Percentiles rank a stretch among this genome's conserved stretches.
These are phyloP conservation scores for Dusona sp. DNA, from an alignment of 2,888 invertebrate species.

Conservation along the genomic window DNA sequence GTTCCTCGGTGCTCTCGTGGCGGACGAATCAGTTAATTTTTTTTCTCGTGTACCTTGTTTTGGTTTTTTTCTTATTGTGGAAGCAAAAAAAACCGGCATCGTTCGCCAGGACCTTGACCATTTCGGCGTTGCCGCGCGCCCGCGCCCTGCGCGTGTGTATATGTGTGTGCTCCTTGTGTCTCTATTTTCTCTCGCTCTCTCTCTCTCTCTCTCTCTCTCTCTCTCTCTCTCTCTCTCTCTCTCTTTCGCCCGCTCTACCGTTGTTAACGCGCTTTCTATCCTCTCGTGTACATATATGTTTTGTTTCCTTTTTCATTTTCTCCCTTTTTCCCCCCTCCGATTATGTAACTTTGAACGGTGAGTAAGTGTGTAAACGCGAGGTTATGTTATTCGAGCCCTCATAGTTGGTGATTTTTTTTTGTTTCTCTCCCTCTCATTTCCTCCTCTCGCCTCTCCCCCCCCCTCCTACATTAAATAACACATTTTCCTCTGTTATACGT, in stretches of 20 bases:
- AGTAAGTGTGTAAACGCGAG: conserved; percentile 74
- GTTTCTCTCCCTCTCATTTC: background rate
- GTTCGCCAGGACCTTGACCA: conserved; percentile 49
- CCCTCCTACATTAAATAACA: background rate
- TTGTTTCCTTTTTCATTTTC: conserved; percentile 28
- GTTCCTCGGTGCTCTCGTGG: conserved; percentile 36
- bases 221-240: conserved; percentile 33
- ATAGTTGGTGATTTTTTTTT: conserved; percentile 57
- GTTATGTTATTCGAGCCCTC: conserved; percentile 80
- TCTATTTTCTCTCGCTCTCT: conserved; percentile 43
- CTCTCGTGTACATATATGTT: conserved; percentile 18
- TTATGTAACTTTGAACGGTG: conserved; percentile 81
- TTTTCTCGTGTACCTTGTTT: conserved; percentile 48
- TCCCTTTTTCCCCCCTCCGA: conserved; percentile 67
- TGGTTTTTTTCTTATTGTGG: conserved; percentile 49
- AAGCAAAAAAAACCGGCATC: conserved; percentile 54
- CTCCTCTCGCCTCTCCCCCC: background rate
- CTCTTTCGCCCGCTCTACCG: conserved; percentile 59
- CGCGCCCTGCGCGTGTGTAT: conserved; percentile 29
- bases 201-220: too few relatives aligned
- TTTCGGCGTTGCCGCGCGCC: conserved; percentile 65
- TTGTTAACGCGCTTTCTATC: conserved; percentile 68
- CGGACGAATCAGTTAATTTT: conserved; percentile 13
- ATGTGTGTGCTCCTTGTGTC: conserved; percentile 8
- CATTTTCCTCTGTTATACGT: background rate